Conservation (phyloP, 2,797 vertebrate species). For the Macrochelys suwanniensis region DNA sequence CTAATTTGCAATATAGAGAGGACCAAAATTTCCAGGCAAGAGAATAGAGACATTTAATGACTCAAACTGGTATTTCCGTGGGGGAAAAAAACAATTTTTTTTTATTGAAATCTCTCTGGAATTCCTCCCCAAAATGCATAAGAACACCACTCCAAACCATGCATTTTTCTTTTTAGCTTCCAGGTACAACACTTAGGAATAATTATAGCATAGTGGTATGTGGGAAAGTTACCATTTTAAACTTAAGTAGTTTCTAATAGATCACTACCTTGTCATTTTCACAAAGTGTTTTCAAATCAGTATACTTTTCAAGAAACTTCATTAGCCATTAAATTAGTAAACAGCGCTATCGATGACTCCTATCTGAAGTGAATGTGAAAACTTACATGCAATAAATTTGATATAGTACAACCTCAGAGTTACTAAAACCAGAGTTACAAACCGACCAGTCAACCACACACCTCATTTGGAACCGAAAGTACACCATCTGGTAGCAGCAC, state of each 20-base stretch:
- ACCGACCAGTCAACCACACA: too few species aligned
- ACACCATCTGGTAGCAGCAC: too few species aligned
- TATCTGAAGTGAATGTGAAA: not conserved
- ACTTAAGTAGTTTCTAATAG: not conserved
- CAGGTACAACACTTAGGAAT: not conserved
- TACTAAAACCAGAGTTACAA: too few species aligned
- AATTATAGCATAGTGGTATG: not conserved
- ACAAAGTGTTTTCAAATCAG: not conserved
- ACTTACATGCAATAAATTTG: not conserved
- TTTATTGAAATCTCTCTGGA: not conserved
- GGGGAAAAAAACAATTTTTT: not conserved
- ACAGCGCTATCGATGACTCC: not conserved
- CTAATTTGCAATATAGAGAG: not conserved
- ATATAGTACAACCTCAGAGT: not conserved
- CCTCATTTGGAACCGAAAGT: too few species aligned
- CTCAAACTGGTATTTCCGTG: not conserved
- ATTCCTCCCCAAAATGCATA: not conserved
- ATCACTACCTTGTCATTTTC: not conserved
- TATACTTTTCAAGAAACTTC: not conserved
- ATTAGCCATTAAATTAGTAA: not conserved
- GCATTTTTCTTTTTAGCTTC: not conserved
- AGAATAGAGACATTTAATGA: not conserved
- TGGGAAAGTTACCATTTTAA: not conserved
- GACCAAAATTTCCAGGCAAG: not conserved
- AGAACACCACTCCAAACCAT: rapidly evolving